A percentile compares a stretch with the other conserved stretches of the same genome.
phyloP scores from a whole-genome alignment of 2,113 vertebrate genomes.

The Sturnus vulgaris region DNA sequence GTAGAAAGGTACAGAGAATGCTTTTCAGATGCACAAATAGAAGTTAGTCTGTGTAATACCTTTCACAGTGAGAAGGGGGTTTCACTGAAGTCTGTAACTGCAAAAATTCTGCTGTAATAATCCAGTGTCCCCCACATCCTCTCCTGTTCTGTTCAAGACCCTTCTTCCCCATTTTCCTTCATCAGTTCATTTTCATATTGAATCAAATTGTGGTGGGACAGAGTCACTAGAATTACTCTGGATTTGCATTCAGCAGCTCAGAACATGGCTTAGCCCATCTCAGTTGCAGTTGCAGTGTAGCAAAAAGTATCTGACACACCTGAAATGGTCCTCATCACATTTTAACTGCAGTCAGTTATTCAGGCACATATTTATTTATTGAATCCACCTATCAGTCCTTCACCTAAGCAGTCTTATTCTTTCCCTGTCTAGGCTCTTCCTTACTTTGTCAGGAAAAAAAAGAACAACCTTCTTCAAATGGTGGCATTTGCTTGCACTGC shows the following conservation, averaged over 20 bases:
- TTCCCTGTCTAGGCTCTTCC: not conserved
- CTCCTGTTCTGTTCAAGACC: not conserved
- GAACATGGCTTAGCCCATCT: not conserved
- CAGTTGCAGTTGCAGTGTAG: not conserved
- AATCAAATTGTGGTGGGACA: fast-evolving
- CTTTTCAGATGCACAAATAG: not conserved
- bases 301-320: not conserved
- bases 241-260: not conserved
- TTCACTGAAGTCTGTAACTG: not conserved
- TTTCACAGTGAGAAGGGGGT: not conserved
- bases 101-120: not conserved
- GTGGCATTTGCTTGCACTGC: not conserved
- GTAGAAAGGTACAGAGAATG: not conserved
- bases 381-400: not conserved
- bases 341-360: not conserved
- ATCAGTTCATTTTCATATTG: not conserved
- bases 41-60: not conserved
- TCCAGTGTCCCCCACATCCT: not conserved
- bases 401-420: not conserved
- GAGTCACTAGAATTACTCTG: not conserved
- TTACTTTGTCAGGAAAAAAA: not conserved
- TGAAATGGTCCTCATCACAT: not conserved
- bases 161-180: not conserved
- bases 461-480: not conserved
- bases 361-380: not conserved